Percentiles rank a stretch among this genome's conserved stretches.
These are phyloP conservation scores for Dermolepida albohirtum DNA, from an alignment of 2,888 invertebrate species.

Conservation along the genomic window DNA sequence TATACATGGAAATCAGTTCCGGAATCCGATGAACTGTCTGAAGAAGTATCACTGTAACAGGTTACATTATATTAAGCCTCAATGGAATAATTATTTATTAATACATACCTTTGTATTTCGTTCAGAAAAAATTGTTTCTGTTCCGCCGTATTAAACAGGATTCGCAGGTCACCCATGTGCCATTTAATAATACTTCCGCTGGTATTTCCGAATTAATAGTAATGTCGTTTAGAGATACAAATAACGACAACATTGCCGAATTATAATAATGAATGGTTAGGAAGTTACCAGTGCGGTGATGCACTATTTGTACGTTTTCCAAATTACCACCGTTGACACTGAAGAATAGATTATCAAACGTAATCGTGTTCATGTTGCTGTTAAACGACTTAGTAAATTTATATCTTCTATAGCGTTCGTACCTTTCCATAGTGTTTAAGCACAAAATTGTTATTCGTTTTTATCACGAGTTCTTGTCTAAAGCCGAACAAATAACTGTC, in stretches of 20 bases:
- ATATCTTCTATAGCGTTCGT: not conserved
- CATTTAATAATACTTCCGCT: not conserved
- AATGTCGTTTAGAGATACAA: not conserved
- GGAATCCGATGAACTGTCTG: too few relatives aligned
- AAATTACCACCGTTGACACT: not conserved
- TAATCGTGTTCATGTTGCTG: not conserved
- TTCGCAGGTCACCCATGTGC: not conserved
- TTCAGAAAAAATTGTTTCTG: slow-evolving; percentile 8
- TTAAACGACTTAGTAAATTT: not conserved
- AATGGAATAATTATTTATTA: slow-evolving; percentile 18
- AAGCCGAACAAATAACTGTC: too few relatives aligned
- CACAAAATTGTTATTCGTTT: not conserved
- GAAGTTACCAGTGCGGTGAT: not conserved
- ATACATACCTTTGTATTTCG: too few relatives aligned
- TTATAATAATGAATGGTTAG: not conserved
- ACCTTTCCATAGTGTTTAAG: slow-evolving; percentile 4
- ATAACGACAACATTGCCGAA: not conserved
- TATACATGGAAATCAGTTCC: not conserved
- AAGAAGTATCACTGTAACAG: slow-evolving; percentile 7
- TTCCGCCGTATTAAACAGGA: not conserved
- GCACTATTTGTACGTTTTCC: not conserved
- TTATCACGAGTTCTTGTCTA: too few relatives aligned
- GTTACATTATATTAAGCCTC: slow-evolving; percentile 19
- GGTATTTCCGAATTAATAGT: not conserved
- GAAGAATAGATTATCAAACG: not conserved